These are phyloP conservation scores for Selenia dentaria DNA, from an alignment of 2,888 invertebrate species.

Conservation along the genomic window DNA sequence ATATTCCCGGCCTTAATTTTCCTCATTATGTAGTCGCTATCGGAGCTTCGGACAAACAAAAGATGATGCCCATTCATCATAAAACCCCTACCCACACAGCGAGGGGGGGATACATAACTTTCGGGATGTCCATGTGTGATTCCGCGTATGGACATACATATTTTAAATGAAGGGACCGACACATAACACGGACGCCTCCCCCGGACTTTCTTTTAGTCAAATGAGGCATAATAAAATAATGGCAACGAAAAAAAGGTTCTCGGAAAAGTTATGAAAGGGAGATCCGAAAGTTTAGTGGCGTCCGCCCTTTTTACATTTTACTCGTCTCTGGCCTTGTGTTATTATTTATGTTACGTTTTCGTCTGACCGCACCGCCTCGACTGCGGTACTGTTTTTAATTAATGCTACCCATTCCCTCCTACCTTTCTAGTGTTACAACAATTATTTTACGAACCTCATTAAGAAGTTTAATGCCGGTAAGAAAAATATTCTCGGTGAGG, in stretches of 20 bases:
- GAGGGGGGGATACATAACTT: constrained; percentile 42
- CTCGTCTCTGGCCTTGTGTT: constrained; percentile 63
- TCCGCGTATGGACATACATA: constrained; percentile 67
- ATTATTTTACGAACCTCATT: constrained; percentile 79
- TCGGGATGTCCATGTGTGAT: constrained; percentile 54
- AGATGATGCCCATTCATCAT: constrained; percentile 30
- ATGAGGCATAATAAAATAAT: constrained; percentile 81
- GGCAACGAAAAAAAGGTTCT: constrained; percentile 71
- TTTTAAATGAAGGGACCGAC: constrained; percentile 71
- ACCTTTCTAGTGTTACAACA: constrained; percentile 79
- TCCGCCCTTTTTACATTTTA: constrained; percentile 67
- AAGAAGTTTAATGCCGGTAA: constrained; percentile 70
- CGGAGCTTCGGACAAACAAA: constrained; percentile 31
- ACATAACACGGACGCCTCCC: constrained; percentile 63
- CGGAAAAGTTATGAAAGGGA: constrained; percentile 77
- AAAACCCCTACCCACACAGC: constrained; percentile 23
- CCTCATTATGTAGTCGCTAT: constrained; percentile 29
- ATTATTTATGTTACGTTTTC: constrained; percentile 77
- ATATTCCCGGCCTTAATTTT: constrained; percentile 7
- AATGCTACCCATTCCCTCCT: constrained; percentile 70
- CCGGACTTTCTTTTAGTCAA: constrained; percentile 79
- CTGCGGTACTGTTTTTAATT: constrained; percentile 75
- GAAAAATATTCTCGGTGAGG: constrained; percentile 66
- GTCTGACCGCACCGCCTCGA: constrained; percentile 66
- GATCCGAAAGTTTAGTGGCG: constrained; percentile 70